Percentiles rank a stretch among this genome's conserved stretches.
These are phyloP conservation scores for Notolabrus celidotus DNA, from an alignment of 2,797 vertebrate species.

Conservation along the genomic window DNA sequence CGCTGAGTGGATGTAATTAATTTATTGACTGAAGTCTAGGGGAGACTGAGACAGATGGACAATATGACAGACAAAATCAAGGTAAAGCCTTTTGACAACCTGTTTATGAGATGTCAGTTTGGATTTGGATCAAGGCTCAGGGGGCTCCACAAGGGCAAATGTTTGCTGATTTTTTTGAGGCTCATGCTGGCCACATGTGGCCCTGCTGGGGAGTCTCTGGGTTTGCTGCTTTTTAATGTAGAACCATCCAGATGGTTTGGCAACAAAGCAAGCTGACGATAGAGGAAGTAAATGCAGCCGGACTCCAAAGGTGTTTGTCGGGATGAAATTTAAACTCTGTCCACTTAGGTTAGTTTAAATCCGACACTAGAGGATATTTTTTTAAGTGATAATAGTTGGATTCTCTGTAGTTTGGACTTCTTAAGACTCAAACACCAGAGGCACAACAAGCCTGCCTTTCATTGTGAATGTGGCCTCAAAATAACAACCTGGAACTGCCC, in stretches of 20 bases:
- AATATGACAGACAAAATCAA: conserved; percentile 79
- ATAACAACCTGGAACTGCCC: not conserved
- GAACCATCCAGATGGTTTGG: not conserved
- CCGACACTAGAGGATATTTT: not conserved
- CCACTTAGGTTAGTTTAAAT: not conserved
- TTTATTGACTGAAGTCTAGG: conserved; percentile 69
- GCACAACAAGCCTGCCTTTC: not conserved
- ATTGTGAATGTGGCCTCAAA: not conserved
- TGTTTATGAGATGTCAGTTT: conserved; percentile 83
- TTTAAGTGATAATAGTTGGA: not conserved
- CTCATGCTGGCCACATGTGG: conserved; percentile 28
- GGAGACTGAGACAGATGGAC: conserved; percentile 67
- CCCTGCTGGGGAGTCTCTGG: conserved; percentile 15
- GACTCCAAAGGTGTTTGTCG: not conserved
- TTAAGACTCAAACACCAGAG: not conserved
- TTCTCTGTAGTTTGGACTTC: not conserved
- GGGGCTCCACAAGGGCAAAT: conserved; percentile 52
- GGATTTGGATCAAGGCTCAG: conserved; percentile 74
- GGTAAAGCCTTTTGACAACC: conserved; percentile 81
- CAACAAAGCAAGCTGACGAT: conserved; percentile 1
- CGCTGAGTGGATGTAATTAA: conserved; percentile 70
- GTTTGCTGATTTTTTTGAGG: conserved; percentile 28
- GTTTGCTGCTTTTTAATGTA: conserved; percentile 27
- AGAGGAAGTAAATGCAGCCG: not conserved
- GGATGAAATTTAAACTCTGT: not conserved